These are phyloP conservation scores for Dryas iulia DNA, from an alignment of 1,140 invertebrate species.

Conservation along the genomic window DNA sequence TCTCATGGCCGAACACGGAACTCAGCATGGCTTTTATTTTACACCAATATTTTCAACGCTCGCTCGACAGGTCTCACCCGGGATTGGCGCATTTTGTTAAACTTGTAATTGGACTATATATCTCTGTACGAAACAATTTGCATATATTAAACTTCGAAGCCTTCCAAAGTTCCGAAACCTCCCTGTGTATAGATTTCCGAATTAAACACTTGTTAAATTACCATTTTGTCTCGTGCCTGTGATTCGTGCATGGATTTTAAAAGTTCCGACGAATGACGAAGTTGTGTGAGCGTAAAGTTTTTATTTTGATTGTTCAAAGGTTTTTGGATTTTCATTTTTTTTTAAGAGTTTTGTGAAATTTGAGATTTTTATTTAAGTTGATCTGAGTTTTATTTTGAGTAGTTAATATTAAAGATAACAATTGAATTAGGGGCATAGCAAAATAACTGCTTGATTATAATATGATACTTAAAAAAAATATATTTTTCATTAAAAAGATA, in stretches of 20 bases:
- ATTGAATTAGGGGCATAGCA: too few relatives aligned
- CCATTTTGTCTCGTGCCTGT: neutral
- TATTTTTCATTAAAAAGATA: too few relatives aligned
- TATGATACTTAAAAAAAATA: too few relatives aligned
- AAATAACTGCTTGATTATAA: too few relatives aligned
- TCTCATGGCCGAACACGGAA: conserved; percentile 16
- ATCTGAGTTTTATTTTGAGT: too few relatives aligned
- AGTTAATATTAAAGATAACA: too few relatives aligned
- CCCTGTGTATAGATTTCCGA: conserved; percentile 1
- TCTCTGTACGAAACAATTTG: conserved; percentile 32
- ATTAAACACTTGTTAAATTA: conserved; percentile 11
- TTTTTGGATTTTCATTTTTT: too few relatives aligned
- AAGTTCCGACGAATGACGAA: neutral
- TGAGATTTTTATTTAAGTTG: too few relatives aligned
- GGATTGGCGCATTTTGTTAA: conserved; percentile 34
- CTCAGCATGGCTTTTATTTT: conserved; percentile 35
- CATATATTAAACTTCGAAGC: conserved; percentile 24
- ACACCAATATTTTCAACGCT: conserved; percentile 33
- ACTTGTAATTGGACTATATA: conserved; percentile 35
- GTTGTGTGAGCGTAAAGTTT: neutral
- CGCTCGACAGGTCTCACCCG: conserved; percentile 30
- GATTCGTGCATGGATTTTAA: neutral
- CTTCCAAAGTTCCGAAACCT: conserved; percentile 12
- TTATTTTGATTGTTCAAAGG: too few relatives aligned
- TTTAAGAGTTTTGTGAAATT: too few relatives aligned